Conservation (phyloP, 2,797 vertebrate genomes). For the Cyprinella venusta region DNA sequence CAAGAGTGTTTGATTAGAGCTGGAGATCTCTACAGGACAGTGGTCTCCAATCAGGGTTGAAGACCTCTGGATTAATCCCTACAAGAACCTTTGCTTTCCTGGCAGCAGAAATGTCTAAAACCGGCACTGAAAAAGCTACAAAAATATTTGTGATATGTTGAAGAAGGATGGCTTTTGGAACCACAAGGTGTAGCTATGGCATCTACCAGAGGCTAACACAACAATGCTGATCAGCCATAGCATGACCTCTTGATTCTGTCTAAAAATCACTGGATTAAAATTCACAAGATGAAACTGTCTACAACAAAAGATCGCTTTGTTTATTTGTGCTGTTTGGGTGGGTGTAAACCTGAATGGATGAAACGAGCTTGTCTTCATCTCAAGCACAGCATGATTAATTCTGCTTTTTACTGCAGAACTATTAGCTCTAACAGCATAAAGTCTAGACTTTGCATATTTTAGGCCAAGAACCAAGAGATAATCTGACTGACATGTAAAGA, state of each 20-base stretch:
- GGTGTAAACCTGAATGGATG: neutral
- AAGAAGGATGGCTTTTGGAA: neutral
- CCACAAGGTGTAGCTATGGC: neutral
- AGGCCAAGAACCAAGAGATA: neutral
- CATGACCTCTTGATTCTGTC: neutral
- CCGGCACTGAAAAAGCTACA: neutral
- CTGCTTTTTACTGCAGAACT: conserved; percentile 4
- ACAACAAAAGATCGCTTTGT: neutral
- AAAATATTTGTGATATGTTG: neutral
- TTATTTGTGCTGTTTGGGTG: neutral
- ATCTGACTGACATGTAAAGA: neutral
- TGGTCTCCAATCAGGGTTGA: neutral
- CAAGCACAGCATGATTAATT: neutral
- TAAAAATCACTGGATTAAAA: neutral
- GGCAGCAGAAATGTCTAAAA: neutral
- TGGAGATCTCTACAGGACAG: neutral
- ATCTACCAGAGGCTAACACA: neutral
- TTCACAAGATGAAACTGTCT: neutral
- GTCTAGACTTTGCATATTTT: neutral
- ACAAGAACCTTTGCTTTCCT: neutral
- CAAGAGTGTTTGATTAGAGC: neutral
- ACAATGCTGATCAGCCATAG: neutral
- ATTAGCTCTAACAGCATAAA: neutral
- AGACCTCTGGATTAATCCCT: neutral
- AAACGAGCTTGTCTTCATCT: neutral